Percentiles rank a stretch among this genome's conserved stretches.
phyloP scores from a whole-genome alignment of 2,797 vertebrate species.

The Aphelocoma californica region DNA sequence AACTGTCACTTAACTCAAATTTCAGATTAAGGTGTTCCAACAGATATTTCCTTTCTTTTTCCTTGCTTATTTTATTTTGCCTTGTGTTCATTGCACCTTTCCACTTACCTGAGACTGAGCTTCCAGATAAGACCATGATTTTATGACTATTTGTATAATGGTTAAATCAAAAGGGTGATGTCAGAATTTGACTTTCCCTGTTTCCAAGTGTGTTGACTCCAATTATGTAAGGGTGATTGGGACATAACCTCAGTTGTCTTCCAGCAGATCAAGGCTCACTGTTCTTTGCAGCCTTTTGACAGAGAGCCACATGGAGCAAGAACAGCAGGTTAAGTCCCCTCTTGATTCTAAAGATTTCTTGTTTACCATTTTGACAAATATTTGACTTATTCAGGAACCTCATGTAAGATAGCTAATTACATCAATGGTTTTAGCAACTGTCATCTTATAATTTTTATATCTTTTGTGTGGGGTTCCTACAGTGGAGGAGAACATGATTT shows the following conservation, averaged over 20 bases:
- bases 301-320: background rate
- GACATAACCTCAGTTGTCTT: background rate
- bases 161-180: background rate
- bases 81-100: background rate
- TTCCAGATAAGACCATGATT: background rate
- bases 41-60: background rate
- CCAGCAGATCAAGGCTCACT: background rate
- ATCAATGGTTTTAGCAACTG: background rate
- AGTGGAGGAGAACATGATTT: background rate
- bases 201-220: background rate
- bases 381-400: background rate
- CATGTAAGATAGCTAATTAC: background rate
- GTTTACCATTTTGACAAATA: background rate
- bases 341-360: background rate
- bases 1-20: background rate
- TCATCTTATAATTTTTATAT: background rate
- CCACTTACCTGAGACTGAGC: background rate
- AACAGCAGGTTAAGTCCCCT: background rate
- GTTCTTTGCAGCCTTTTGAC: background rate
- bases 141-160: background rate
- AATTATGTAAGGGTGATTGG: background rate
- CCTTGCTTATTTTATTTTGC: background rate
- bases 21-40: background rate
- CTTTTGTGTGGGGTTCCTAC: fast-evolving
- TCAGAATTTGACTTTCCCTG: background rate